A percentile compares a stretch with the other conserved stretches of the same genome.
phyloP scores from a whole-genome alignment of 2,113 vertebrate species.

The Drymodes brunneopygia region DNA sequence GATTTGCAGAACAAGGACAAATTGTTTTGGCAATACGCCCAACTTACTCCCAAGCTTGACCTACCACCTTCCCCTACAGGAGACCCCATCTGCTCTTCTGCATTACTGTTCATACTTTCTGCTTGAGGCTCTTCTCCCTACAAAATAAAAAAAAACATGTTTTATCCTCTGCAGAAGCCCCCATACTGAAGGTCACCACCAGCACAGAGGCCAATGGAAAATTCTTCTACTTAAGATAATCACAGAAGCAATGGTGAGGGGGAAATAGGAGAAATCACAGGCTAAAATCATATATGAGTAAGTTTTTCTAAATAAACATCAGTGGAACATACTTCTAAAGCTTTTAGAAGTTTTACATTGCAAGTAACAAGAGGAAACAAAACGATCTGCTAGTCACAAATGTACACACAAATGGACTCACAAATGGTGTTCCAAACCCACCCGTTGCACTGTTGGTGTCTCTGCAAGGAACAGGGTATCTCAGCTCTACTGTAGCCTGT shows the following conservation, averaged over 20 bases:
- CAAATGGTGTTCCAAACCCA: background rate
- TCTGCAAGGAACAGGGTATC: background rate
- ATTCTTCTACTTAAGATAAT: background rate
- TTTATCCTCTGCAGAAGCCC: background rate
- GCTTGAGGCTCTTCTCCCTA: background rate
- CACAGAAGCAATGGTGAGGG: background rate
- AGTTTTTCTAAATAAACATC: background rate
- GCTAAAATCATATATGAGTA: background rate
- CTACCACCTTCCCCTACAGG: background rate
- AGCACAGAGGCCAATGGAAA: background rate
- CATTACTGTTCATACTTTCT: background rate
- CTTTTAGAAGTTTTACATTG: background rate
- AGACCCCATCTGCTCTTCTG: background rate
- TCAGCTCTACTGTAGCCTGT: background rate
- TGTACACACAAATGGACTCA: background rate
- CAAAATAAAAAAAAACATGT: background rate
- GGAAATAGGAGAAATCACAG: background rate
- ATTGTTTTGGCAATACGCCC: background rate
- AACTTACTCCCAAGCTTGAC: background rate
- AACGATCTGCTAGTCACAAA: background rate
- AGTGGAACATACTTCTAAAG: background rate
- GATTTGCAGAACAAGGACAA: background rate
- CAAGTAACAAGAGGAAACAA: background rate
- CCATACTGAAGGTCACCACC: background rate
- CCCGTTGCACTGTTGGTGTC: background rate